Conservation (phyloP, 2,888 invertebrate genomes). For the Lathronympha strigana region DNA sequence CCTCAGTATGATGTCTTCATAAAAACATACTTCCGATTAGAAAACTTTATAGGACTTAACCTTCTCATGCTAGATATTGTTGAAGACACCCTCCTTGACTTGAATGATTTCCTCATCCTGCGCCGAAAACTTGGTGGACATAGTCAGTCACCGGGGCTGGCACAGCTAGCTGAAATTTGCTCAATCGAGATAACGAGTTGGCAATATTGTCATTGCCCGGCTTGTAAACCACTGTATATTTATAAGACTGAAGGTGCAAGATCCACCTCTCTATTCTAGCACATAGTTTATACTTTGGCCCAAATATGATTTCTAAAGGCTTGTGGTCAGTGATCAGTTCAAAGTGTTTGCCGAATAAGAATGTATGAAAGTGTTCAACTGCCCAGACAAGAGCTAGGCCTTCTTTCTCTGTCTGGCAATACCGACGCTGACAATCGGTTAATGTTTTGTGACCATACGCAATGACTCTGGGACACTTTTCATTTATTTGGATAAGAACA, state of each 20-base stretch:
- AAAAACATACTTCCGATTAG: not conserved
- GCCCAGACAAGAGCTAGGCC: too few species aligned
- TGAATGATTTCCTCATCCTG: too few species aligned
- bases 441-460: slow-evolving; percentile 15
- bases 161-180: not conserved
- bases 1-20: too few species aligned
- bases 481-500: too few species aligned
- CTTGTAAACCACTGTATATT: not conserved
- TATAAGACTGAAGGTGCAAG: slow-evolving; percentile 18
- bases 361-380: not conserved
- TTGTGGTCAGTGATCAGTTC: slow-evolving; percentile 10
- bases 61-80: not conserved
- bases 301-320: slow-evolving; percentile 4
- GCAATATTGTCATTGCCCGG: not conserved
- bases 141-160: too few species aligned
- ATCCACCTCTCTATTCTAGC: slow-evolving; percentile 35
- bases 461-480: not conserved
- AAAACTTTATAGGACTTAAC: slow-evolving; percentile 12
- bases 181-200: not conserved
- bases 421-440: slow-evolving; percentile 7
- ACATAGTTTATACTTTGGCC: slow-evolving; percentile 27
- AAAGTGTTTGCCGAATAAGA: slow-evolving; percentile 14
- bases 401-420: slow-evolving; percentile 19
- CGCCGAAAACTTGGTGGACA: too few species aligned
- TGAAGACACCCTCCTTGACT: too few species aligned